Evolutionary conservation across 2,888 invertebrate genomes (phyloP).

Genomic region (Litoditis marina): DNA sequence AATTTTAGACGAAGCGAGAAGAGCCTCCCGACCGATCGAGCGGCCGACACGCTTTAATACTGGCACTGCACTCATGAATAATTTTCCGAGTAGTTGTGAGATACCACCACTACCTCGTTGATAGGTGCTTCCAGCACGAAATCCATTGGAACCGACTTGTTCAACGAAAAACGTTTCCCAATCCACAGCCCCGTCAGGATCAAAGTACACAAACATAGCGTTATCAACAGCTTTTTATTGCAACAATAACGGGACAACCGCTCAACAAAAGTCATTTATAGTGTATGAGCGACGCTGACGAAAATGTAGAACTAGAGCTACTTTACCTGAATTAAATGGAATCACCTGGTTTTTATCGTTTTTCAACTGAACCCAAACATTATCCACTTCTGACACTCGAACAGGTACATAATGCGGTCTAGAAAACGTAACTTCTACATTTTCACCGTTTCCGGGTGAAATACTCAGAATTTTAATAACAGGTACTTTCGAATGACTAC

Average conservation of each 20-base stretch:
- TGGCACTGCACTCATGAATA: conserved; percentile 15
- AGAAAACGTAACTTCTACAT: conserved; percentile 4
- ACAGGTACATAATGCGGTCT: conserved; percentile 8
- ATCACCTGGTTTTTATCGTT: conserved; percentile 15
- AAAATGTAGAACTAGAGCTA: conserved; percentile 10
- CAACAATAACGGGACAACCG: conserved; percentile 3
- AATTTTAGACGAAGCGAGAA: conserved; percentile 9
- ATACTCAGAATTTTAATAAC: conserved; percentile 8
- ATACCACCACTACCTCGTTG: conserved; percentile 15
- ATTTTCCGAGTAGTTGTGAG: conserved; percentile 19
- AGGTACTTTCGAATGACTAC: conserved; percentile 10
- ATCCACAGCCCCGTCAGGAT: conserved; percentile 10
- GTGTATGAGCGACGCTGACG: not conserved
- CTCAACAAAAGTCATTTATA: not conserved
- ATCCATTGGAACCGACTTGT: conserved; percentile 16
- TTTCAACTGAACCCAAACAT: conserved; percentile 1
- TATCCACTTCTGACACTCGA: not conserved
- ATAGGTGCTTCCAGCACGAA: conserved; percentile 13
- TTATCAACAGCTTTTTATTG: conserved; percentile 4
- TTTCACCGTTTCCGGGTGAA: not conserved
- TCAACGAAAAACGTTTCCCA: conserved; percentile 3
- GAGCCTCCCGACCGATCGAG: conserved; percentile 4
- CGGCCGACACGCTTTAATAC: conserved; percentile 10
- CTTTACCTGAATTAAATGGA: conserved; percentile 14
- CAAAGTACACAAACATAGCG: not conserved